These are phyloP conservation scores for Peromyscus leucopus DNA, from an alignment of 2,113 vertebrate genomes.

Conservation along the genomic window DNA sequence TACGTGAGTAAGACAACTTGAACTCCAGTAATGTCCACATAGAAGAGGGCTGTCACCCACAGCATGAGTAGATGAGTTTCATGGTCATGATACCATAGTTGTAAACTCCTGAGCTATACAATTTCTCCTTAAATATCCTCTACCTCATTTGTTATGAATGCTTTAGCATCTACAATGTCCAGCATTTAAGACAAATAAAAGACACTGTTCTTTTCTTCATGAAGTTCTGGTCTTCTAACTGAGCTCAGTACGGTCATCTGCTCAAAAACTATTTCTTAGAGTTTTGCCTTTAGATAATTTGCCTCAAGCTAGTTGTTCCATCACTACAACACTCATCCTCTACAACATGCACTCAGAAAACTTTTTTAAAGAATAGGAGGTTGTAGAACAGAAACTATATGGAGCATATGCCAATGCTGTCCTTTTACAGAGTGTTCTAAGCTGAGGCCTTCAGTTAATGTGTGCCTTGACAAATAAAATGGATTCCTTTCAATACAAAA, in stretches of 20 bases:
- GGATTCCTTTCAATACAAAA: constrained; percentile 16
- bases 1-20: neutral
- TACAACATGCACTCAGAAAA: neutral
- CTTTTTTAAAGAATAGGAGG: neutral
- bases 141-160: neutral
- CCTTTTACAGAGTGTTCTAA: constrained; percentile 51
- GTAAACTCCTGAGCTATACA: neutral
- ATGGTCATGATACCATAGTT: neutral
- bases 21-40: neutral
- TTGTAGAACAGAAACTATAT: neutral
- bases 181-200: constrained; percentile 42
- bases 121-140: constrained; percentile 31
- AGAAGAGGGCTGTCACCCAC: neutral
- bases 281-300: neutral
- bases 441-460: neutral
- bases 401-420: neutral
- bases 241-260: neutral
- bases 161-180: neutral
- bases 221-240: neutral
- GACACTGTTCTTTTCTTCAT: neutral
- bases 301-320: neutral
- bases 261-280: neutral
- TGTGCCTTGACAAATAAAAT: neutral
- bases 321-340: neutral
- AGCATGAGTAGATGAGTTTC: neutral